Evolutionary conservation across 1,140 invertebrate species (phyloP).

Genomic region (Rhizoglyphus robini): DNA sequence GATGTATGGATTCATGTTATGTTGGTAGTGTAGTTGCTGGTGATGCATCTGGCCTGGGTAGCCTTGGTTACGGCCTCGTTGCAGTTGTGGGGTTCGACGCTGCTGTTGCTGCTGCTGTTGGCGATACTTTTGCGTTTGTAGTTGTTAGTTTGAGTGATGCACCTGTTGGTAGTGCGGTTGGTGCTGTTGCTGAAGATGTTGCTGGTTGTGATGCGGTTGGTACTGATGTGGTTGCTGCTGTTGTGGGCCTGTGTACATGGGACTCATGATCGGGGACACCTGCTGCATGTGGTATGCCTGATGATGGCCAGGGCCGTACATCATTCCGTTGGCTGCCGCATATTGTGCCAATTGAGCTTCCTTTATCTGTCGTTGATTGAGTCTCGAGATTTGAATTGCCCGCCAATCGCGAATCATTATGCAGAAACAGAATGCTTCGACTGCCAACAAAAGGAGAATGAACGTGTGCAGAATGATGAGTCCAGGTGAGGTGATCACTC

Average conservation of each 20-base stretch:
- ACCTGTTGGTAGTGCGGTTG: not conserved
- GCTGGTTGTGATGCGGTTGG: not conserved
- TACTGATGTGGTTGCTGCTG: not conserved
- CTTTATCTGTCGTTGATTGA: not conserved
- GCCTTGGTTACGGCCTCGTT: not conserved
- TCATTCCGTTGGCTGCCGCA: too few relatives aligned
- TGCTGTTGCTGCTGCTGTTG: not conserved
- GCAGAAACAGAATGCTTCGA: not conserved
- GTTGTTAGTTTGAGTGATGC: not conserved
- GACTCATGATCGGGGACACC: not conserved
- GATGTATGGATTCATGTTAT: slow-evolving; percentile 2
- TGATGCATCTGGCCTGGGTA: not conserved
- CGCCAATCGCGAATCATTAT: slow-evolving; percentile 18
- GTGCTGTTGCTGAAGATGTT: not conserved
- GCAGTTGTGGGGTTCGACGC: not conserved
- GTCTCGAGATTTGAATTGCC: not conserved
- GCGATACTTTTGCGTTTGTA: not conserved
- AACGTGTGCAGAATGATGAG: slow-evolving; percentile 11
- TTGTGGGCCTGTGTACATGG: not conserved
- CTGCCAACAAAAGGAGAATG: not conserved
- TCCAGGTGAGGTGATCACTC: slow-evolving; percentile 6
- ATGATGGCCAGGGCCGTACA: too few relatives aligned
- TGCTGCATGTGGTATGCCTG: not conserved
- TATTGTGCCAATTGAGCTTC: not conserved
- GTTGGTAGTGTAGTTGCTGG: too few relatives aligned